Evolutionary conservation across 2,113 vertebrate species (phyloP).

Genomic region (Harpagus bidentatus): DNA sequence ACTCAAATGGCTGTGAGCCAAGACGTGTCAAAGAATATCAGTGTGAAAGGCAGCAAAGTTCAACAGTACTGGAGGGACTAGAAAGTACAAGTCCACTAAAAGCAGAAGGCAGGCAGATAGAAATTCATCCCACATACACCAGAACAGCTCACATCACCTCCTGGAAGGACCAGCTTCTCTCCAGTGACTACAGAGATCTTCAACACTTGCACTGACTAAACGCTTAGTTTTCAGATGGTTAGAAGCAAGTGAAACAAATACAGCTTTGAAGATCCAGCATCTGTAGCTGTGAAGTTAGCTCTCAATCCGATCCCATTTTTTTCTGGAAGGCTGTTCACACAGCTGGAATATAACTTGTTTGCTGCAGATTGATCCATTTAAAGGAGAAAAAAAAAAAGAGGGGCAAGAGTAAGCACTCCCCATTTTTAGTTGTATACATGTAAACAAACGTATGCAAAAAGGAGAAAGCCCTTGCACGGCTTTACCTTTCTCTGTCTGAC

Average conservation of each 20-base stretch:
- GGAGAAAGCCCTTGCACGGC: not conserved
- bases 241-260: not conserved
- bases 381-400: not conserved
- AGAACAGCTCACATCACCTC: not conserved
- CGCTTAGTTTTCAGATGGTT: not conserved
- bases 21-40: not conserved
- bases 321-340: not conserved
- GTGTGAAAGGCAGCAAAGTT: not conserved
- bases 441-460: not conserved
- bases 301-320: not conserved
- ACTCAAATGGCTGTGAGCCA: not conserved
- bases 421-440: not conserved
- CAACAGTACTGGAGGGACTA: not conserved
- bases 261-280: not conserved
- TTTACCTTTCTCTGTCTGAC: not conserved
- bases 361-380: not conserved
- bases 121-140: not conserved
- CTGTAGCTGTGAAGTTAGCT: not conserved
- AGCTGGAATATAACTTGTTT: not conserved
- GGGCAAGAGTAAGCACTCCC: not conserved
- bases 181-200: not conserved
- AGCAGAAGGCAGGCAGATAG: not conserved
- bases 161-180: not conserved
- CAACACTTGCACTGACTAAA: not conserved
- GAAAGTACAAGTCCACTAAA: not conserved